Evolutionary conservation across 2,113 vertebrate genomes (phyloP).

Genomic region (Tiliqua scincoides): DNA sequence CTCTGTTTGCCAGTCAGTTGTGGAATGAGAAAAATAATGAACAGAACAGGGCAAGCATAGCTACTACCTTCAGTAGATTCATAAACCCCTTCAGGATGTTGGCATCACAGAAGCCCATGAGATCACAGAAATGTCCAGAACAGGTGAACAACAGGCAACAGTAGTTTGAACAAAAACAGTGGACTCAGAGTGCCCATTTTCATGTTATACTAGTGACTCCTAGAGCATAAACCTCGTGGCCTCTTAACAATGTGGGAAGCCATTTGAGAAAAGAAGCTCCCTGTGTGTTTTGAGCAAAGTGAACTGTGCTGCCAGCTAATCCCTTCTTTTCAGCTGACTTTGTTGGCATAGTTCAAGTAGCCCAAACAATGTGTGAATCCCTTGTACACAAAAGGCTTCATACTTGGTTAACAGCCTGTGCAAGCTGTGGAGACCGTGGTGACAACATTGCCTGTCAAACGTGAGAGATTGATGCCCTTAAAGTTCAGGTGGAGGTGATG

Average conservation of each 20-base stretch:
- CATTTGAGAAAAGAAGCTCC: neutral
- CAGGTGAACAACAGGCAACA: too few species aligned
- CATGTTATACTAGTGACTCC: neutral
- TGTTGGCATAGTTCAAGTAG: too few species aligned
- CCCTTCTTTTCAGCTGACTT: neutral
- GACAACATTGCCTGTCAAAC: neutral
- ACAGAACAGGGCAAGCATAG: too few species aligned
- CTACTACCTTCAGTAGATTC: too few species aligned
- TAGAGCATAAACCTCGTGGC: neutral
- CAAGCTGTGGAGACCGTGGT: too few species aligned
- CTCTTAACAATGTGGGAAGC: neutral
- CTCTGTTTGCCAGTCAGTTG: too few species aligned
- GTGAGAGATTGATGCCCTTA: neutral
- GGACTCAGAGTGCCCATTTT: neutral
- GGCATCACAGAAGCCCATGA: too few species aligned
- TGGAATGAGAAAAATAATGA: too few species aligned
- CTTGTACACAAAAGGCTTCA: neutral
- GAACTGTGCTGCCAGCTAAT: neutral
- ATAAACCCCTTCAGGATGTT: too few species aligned
- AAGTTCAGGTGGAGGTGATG: neutral
- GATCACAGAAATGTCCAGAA: too few species aligned
- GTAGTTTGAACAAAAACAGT: constrained; percentile 7
- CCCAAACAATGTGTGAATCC: too few species aligned
- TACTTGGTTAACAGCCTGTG: neutral
- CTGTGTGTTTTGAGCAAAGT: neutral